Evolutionary conservation across 2,113 vertebrate species (phyloP).

Genomic region (Onychostoma macrolepis): DNA sequence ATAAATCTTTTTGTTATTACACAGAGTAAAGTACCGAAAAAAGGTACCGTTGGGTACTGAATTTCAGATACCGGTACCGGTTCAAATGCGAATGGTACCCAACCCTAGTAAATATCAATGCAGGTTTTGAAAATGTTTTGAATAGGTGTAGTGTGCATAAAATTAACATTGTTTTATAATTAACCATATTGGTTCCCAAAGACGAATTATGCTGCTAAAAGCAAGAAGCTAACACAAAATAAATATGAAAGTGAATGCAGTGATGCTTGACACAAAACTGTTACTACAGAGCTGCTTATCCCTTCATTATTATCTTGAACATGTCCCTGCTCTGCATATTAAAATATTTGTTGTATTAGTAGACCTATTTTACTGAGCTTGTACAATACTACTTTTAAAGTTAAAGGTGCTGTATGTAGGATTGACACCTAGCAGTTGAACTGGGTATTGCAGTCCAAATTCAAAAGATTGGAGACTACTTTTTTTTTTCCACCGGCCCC

Average conservation of each 20-base stretch:
- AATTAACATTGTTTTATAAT: constrained; percentile 3
- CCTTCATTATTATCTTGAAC: neutral
- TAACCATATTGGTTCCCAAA: constrained; percentile 36
- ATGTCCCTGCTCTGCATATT: neutral
- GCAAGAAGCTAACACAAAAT: constrained; percentile 7
- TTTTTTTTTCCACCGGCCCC: too few species aligned
- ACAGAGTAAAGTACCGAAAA: too few species aligned
- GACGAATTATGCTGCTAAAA: constrained; percentile 14
- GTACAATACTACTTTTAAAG: neutral
- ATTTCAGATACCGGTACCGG: too few species aligned
- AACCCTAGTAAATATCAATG: too few species aligned
- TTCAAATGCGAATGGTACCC: too few species aligned
- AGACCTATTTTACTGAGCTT: neutral
- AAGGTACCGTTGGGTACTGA: too few species aligned
- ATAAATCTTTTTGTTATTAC: too few species aligned
- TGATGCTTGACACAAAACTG: neutral
- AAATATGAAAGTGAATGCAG: constrained; percentile 65
- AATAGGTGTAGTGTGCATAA: constrained; percentile 15
- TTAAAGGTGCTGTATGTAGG: too few species aligned
- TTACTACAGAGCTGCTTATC: neutral
- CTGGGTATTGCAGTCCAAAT: too few species aligned
- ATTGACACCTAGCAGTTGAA: too few species aligned
- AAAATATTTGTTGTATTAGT: neutral
- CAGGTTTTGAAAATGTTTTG: constrained; percentile 2
- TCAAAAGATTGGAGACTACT: too few species aligned